These are phyloP conservation scores for Phoxinus phoxinus DNA, from an alignment of 2,113 vertebrate genomes.

Conservation along the genomic window DNA sequence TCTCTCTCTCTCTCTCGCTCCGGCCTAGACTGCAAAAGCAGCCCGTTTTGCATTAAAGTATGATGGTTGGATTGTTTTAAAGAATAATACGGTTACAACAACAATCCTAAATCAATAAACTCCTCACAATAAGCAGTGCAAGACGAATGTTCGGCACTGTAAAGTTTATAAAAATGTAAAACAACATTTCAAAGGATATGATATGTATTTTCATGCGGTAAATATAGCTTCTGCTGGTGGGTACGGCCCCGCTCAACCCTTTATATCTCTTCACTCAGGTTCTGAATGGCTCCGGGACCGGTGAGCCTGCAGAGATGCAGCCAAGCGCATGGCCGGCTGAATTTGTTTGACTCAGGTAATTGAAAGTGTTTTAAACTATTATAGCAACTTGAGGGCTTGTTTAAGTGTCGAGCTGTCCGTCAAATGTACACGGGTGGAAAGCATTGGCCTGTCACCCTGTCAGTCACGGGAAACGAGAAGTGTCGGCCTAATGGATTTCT, in stretches of 20 bases:
- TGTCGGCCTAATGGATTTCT: constrained; percentile 99
- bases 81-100: neutral
- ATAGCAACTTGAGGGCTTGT: constrained; percentile 99
- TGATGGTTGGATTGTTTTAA: constrained; percentile 38
- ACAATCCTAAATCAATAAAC: constrained; percentile 17
- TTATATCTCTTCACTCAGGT: constrained; percentile 4
- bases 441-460: constrained; percentile 97
- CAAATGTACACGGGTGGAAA: constrained; percentile 90
- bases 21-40: constrained; percentile 17
- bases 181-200: neutral
- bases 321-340: constrained; percentile 88
- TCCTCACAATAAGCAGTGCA: neutral
- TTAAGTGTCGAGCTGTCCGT: constrained; percentile 99
- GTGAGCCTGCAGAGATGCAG: constrained; percentile 71
- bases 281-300: constrained; percentile 29
- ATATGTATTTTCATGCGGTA: neutral
- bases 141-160: neutral
- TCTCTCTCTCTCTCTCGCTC: constrained; percentile 25
- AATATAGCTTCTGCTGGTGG: neutral
- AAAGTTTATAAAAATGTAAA: neutral
- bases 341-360: constrained; percentile 99
- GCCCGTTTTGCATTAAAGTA: constrained; percentile 12
- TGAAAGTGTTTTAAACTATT: constrained; percentile 99
- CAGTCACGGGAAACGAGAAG: constrained; percentile 99
- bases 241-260: neutral